These are phyloP conservation scores for Anoplolepis gracilipes DNA, from an alignment of 1,140 invertebrate species.

Conservation along the genomic window DNA sequence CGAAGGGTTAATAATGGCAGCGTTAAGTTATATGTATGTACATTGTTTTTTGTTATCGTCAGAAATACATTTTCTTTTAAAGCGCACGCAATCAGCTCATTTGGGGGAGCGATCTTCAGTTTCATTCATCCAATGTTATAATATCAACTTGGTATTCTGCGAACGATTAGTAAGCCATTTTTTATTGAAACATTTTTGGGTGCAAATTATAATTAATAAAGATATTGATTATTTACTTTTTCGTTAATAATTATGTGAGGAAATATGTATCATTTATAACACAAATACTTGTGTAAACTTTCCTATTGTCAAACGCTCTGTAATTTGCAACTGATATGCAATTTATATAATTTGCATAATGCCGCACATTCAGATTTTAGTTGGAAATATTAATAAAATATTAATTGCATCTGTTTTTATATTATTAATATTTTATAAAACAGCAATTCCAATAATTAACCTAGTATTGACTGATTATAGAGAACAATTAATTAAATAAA, in stretches of 20 bases:
- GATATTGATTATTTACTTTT: slow-evolving; percentile 52
- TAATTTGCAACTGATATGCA: slow-evolving; percentile 45
- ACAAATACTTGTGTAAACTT: slow-evolving; percentile 51
- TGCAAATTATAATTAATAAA: slow-evolving; percentile 56
- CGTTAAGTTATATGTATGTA: slow-evolving; percentile 22
- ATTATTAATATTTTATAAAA: slow-evolving; percentile 24
- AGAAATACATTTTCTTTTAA: slow-evolving; percentile 55
- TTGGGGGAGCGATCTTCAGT: slow-evolving; percentile 34
- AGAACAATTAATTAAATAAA: neutral
- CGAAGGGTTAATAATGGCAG: slow-evolving; percentile 45
- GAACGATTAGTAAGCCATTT: slow-evolving; percentile 36
- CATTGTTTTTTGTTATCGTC: slow-evolving; percentile 52
- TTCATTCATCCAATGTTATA: slow-evolving; percentile 21
- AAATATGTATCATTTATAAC: slow-evolving; percentile 45
- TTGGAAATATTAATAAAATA: slow-evolving; percentile 26
- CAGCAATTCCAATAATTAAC: neutral
- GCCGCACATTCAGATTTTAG: slow-evolving; percentile 15
- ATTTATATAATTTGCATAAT: slow-evolving; percentile 18
- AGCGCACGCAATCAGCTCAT: slow-evolving; percentile 52
- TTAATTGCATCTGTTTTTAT: neutral
- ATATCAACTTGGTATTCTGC: slow-evolving; percentile 30
- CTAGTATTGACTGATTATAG: too few relatives aligned
- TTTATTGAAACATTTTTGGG: slow-evolving; percentile 25
- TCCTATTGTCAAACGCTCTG: slow-evolving; percentile 10
- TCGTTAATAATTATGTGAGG: slow-evolving; percentile 27